Evolutionary conservation across 2,797 vertebrate species (phyloP), one percentile per base, ranked within the genome.

Genomic region (Galaxias olidus): DNA sequence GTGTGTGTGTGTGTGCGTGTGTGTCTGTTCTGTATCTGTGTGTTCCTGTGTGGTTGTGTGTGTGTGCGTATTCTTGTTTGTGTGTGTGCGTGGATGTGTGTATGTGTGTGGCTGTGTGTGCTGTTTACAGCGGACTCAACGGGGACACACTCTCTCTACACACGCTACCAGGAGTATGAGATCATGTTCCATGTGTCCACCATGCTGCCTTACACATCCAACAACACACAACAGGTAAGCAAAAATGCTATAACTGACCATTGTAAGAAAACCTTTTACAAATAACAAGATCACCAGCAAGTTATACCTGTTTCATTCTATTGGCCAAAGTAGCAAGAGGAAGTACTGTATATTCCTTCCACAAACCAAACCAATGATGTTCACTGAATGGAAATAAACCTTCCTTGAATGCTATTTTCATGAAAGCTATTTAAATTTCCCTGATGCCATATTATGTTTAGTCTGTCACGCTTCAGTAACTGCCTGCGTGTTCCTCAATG

Each of bases 111-210:
- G 69, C 49, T 69, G 20, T 71, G 12, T 71, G 50, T 69, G 52
- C n/a, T 63, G 42, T 49, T 59, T 79, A n/a, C 83, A 97, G 96
- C 93, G 13, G 96, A 97, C 73, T 97, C 96, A 14, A 97, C 96
- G 0, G 96, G 96, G 58, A 96, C 91, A 0, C 94, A 97, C 71
- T 97, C 96, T 0, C 93, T 98, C 59, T 97, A 97, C 82, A 98
- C 96, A 0, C 93, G 90, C 3, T 98, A 98, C 87, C 95, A 96
- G 83, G 96, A 96, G 87, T 95, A 96, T 3, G 96, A 97, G 90
- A 94, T 98, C 68, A 98, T 98, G 96, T 97, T 98, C 80, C 96
- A 98, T 5, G 95, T 98, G 63, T 96, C 95, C 57, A 97, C 96
- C 1, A 96, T 97, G 96, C 91, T 98, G 78, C 96, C 96, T 52